Base-by-base conservation (phyloP, 2,888 invertebrate species). In the Portevinia maculata region DNA sequence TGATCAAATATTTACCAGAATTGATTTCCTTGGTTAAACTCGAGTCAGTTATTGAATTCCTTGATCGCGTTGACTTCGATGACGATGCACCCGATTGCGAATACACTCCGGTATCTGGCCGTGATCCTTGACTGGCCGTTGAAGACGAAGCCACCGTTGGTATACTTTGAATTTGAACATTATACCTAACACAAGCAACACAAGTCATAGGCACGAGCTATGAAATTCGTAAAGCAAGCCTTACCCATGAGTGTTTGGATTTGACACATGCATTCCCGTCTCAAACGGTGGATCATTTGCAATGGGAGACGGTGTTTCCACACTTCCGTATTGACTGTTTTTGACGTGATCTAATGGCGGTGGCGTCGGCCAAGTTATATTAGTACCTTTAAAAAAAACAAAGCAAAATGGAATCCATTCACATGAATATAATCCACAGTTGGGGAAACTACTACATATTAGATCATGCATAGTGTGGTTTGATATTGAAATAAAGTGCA, bases 11-110 rank as follows among this genome's bases (percentile, higher is more conserved):
- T 24, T 24, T 24, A 91, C 91, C 91, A 53, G 92, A 92, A 88
- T 92, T 92, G 28, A 92, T 89, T 86, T 92, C 92, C 85, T 92
- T 92, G 24, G 91, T 90, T 67, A 90, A 86, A 71, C 87, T 88
- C 11, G 89, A 84, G 76, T 88, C 88, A 44, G 86, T 87, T 17
- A 87, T 85, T 3, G 88, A 88, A 71, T 88, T 87, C 30, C 89
- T 87, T 28, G 39, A 91, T 59, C 86, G 86, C n/a, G 85, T 76
- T 57, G 87, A 88, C 91, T 17, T 93, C 89, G 85, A 92, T 89
- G 73, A 92, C 88, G 65, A 88, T 32, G 87, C 83, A 13, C 52
- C 81, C 15, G 87, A 87, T 62, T 88, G 88, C 15, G 88, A 87
- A 76, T 86, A 88, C 15, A 89, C 86, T 55, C 89, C 89, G 4